A percentile compares a stretch with the other conserved stretches of the same genome.
phyloP scores from a whole-genome alignment of 2,888 invertebrate genomes.

The Trileptium ribeirensis region DNA sequence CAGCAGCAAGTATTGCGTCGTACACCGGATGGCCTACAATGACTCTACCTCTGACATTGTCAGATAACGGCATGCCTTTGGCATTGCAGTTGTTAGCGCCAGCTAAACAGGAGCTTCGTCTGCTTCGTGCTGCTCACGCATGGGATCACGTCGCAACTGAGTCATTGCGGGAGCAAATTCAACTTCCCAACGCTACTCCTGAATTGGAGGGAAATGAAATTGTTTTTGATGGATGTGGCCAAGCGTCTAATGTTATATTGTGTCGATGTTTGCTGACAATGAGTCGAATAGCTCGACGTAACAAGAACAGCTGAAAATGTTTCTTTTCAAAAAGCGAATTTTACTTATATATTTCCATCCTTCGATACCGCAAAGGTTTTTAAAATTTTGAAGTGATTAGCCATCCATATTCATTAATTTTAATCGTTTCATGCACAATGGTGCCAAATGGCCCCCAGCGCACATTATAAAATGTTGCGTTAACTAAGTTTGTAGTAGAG shows the following conservation, averaged over 20 bases:
- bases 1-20: not conserved
- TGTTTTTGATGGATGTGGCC: not conserved
- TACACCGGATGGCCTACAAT: not conserved
- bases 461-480: too few relatives aligned
- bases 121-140: not conserved
- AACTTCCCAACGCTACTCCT: not conserved
- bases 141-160: not conserved
- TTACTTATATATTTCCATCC: too few relatives aligned
- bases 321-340: too few relatives aligned
- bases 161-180: not conserved
- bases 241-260: not conserved
- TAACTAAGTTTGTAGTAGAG: too few relatives aligned
- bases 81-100: not conserved
- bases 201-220: not conserved
- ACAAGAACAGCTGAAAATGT: too few relatives aligned
- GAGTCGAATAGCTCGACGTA: too few relatives aligned
- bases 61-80: not conserved
- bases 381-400: too few relatives aligned
- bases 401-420: too few relatives aligned
- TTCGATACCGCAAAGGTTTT: too few relatives aligned
- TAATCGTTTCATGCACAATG: too few relatives aligned
- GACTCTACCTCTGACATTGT: not conserved
- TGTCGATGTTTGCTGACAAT: not conserved
- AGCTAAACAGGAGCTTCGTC: not conserved
- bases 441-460: too few relatives aligned